These are phyloP conservation scores for Coboldia fuscipes DNA, from an alignment of 1,140 invertebrate species.

Conservation along the genomic window DNA sequence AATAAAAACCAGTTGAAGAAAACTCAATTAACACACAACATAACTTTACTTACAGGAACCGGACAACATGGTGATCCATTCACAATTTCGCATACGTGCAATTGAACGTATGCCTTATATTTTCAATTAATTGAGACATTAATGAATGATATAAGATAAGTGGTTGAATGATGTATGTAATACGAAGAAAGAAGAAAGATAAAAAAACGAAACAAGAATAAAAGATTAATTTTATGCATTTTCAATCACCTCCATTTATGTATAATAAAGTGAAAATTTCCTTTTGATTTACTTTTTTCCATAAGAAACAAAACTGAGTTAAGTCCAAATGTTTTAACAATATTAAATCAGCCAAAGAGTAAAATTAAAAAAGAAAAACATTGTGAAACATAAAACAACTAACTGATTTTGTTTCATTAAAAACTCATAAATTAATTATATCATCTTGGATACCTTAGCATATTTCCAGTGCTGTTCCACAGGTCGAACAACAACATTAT, in stretches of 20 bases:
- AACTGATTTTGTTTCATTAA: too few relatives aligned
- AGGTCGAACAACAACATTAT: not conserved
- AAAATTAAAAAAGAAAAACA: too few relatives aligned
- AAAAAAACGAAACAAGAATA: slow-evolving; percentile 1
- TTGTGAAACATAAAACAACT: too few relatives aligned
- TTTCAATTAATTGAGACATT: not conserved
- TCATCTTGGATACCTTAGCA: slow-evolving; percentile 41
- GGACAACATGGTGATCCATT: slow-evolving; percentile 63
- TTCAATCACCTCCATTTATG: too few relatives aligned
- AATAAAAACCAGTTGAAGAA: slow-evolving; percentile 5
- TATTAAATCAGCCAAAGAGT: too few relatives aligned
- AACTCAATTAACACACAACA: slow-evolving; percentile 4
- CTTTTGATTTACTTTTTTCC: too few relatives aligned
- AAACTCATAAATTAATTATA: not conserved
- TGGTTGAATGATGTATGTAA: not conserved
- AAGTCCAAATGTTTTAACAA: too few relatives aligned
- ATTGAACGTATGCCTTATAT: slow-evolving; percentile 68
- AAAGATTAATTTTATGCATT: too few relatives aligned
- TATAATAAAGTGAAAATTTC: too few relatives aligned
- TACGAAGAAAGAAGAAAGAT: not conserved
- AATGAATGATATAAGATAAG: slow-evolving; percentile 2
- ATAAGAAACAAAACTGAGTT: too few relatives aligned
- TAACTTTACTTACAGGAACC: slow-evolving; percentile 43
- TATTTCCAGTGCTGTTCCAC: slow-evolving; percentile 53
- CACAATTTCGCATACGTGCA: slow-evolving; percentile 66